These are phyloP conservation scores for Botia kubotai DNA, from an alignment of 2,797 vertebrate genomes.

Conservation along the genomic window DNA sequence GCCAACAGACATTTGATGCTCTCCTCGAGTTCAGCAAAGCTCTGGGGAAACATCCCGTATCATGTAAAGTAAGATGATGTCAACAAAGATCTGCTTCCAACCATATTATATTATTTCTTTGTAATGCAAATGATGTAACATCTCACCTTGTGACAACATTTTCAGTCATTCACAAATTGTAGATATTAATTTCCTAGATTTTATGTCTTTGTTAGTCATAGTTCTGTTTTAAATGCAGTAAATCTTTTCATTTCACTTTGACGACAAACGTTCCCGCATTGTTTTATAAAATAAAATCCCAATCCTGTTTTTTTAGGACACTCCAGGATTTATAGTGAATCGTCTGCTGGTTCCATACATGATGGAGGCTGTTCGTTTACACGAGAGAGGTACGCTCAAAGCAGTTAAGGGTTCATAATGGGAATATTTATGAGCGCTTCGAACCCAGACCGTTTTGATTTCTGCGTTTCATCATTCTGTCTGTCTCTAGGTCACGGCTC, in stretches of 20 bases:
- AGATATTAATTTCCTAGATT: background rate
- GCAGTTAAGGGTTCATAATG: no score
- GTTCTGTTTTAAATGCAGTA: background rate
- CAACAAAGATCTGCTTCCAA: background rate
- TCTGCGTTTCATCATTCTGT: background rate
- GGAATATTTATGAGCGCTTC: background rate
- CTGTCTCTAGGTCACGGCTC: constrained; percentile 86
- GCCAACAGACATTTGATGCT: constrained; percentile 90
- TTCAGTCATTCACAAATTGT: background rate
- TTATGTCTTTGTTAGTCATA: background rate
- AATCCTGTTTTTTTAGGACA: constrained; percentile 80
- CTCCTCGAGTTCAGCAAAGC: constrained; percentile 90
- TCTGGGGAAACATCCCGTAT: constrained; percentile 91
- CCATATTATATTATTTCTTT: background rate
- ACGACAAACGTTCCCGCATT: no score
- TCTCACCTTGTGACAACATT: background rate
- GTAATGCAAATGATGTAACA: background rate
- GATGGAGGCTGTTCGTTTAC: constrained; percentile 87
- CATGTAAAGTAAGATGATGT: constrained; percentile 80
- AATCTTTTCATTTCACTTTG: background rate
- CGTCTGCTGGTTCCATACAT: constrained; percentile 93
- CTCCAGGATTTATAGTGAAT: constrained; percentile 96
- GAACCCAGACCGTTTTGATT: background rate
- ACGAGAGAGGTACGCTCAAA: constrained; percentile 85
- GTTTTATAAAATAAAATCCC: background rate